These are phyloP conservation scores for Notothenia coriiceps DNA, from an alignment of 2,113 vertebrate genomes.

Conservation along the genomic window DNA sequence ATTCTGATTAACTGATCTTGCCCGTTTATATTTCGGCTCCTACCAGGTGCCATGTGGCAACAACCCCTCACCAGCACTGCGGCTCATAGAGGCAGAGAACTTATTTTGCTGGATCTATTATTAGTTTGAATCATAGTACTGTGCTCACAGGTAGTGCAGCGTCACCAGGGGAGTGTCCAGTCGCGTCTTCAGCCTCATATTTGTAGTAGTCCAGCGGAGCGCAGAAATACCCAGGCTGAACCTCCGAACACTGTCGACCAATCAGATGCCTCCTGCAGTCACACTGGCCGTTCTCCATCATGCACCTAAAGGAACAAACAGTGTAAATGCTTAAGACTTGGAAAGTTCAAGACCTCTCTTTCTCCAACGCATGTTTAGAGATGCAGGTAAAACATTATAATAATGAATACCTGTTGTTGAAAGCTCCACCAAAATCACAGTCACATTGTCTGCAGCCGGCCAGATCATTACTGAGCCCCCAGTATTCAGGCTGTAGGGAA, in stretches of 20 bases:
- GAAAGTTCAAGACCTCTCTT: not conserved
- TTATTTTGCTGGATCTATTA: not conserved
- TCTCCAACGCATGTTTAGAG: not conserved
- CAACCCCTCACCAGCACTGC: no score
- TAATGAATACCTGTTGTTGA: slow-evolving; percentile 85
- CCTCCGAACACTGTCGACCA: slow-evolving; percentile 87
- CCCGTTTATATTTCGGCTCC: not conserved
- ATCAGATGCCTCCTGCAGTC: slow-evolving; percentile 87
- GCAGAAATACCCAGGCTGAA: slow-evolving; percentile 90
- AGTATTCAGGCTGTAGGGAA: slow-evolving; percentile 86
- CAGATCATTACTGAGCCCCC: slow-evolving; percentile 89
- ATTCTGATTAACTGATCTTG: not conserved
- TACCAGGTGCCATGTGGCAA: not conserved
- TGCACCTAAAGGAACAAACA: slow-evolving; percentile 81
- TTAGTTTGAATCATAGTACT: not conserved
- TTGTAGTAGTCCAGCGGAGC: slow-evolving; percentile 87
- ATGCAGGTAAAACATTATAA: not conserved
- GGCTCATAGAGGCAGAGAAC: no score
- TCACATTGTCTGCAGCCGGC: slow-evolving; percentile 88
- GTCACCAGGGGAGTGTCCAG: slow-evolving; percentile 74
- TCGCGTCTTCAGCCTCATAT: slow-evolving; percentile 87
- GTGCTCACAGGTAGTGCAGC: slow-evolving; percentile 84
- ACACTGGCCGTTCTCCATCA: slow-evolving; percentile 87
- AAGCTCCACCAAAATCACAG: slow-evolving; percentile 91
- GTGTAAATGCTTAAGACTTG: not conserved